Evolutionary conservation across 1,140 invertebrate genomes (phyloP).

Genomic region (Leptinotarsa defecta): DNA sequence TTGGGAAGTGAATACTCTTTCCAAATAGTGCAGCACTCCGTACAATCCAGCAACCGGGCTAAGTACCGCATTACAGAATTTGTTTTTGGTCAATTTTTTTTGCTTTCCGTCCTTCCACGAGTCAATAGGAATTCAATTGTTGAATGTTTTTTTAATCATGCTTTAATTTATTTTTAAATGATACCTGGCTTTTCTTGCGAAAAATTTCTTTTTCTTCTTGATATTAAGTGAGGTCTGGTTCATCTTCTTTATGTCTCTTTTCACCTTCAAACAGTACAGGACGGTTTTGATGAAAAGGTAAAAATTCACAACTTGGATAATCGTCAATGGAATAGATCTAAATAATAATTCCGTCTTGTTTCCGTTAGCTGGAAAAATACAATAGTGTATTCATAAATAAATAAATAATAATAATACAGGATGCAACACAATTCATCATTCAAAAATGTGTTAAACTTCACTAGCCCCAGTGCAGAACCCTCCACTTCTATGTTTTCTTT

Average conservation of each 20-base stretch:
- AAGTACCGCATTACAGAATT: no score
- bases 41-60: no score
- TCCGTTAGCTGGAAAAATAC: conserved; percentile 17
- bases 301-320: conserved; percentile 57
- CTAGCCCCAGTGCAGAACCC: no score
- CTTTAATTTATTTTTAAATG: no score
- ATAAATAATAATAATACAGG: not conserved
- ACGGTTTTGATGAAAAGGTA: conserved; percentile 59
- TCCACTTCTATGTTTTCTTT: no score
- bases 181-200: conserved; percentile 56
- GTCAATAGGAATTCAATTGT: no score
- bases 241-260: conserved; percentile 57
- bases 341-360: conserved; percentile 34
- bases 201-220: conserved; percentile 54
- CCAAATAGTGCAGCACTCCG: no score
- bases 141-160: no score
- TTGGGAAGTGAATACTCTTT: no score
- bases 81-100: no score
- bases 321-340: conserved; percentile 38
- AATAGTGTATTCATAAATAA: not conserved
- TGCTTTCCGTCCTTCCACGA: no score
- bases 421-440: not conserved
- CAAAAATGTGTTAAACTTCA: no score
- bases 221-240: conserved; percentile 50
- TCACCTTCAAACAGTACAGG: conserved; percentile 57